Evolutionary conservation across 2,113 vertebrate species (phyloP), one percentile per base, ranked within the genome.

Genomic region (Alces alces): DNA sequence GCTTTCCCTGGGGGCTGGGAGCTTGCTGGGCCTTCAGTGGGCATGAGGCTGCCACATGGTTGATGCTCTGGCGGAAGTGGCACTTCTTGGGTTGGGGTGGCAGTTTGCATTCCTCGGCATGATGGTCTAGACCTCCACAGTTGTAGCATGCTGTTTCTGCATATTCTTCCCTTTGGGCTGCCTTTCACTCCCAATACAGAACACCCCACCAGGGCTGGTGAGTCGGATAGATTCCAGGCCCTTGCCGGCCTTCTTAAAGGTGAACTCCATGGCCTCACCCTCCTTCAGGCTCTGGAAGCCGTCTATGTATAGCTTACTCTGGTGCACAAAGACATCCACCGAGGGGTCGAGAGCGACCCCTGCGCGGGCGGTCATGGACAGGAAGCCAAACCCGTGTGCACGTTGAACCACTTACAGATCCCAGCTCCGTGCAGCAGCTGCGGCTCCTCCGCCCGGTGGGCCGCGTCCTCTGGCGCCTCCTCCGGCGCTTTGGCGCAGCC

Each of bases 251-350:
- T 99, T 99, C 98, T 99, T 99, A 98, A 99, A 99, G 97, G 99
- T 99, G 98, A 99, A 99, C 96, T 99, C 99, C 0, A 99, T 99
- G 0, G 99, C 99, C 96, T 99, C 99, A 0, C 99, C 99, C 98
- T 99, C 99, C 98, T 99, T 99, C 97, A 99, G 98, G 98, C 99
- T 99, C 95, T 99, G 99, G 98, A 99, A 99, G 4, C 99, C 99
- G 47, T 99, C 99, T 99, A 99, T 99, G 98, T 99, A 99, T 87
- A 99, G 99, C 98, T 99, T 99, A 98, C 99, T 99, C 99, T 99
- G 98, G 10, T 82, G 15, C 10, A 70, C 66, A 39, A 39, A 39
- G 66, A 23, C 19, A 70, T 39, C 19, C 66, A 70, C 19, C 19
- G 1, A n/a, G 19, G 66, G 9, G 4, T 70, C 1, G n/a, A 39